Evolutionary conservation across 2,113 vertebrate species (phyloP), one percentile per base, ranked within the genome.

Genomic region (Corvus hawaiiensis): DNA sequence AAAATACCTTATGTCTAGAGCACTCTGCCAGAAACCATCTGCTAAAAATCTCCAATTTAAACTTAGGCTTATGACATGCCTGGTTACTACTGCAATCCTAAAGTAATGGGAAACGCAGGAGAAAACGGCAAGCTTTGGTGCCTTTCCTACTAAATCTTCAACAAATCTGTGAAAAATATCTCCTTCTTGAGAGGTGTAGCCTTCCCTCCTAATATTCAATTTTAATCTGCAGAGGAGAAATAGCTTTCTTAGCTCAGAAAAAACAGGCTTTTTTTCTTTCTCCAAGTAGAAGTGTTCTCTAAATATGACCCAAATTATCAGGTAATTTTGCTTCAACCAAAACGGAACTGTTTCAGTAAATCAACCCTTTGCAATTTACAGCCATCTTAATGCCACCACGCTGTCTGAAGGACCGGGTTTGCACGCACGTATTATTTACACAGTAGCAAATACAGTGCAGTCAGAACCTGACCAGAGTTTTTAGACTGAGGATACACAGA

Each of bases 21-120:
- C 41, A 41, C 64, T 89, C 44, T 72, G 80, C 64, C 90, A 90
- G 89, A 93, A 94, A 86, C 81, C 68, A 94, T 84, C 93, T 96
- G 86, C 81, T 93, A 88, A 81, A 95, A 86, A 55, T 67, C 63
- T 58, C 23, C 4, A 3, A 16, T 77, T 94, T 89, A 79, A 91
- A 84, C 48, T 74, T 63, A 63, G 61, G 64, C 26, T 82, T 89
- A 8, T 28, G 56, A 88, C 51, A 81, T 51, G 56, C 68, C 76
- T 78, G 73, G 86, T 93, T 94, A 85, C 84, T 91, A 84, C 67
- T 79, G 71, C 41, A 89, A 72, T 58, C 55, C 43, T 44, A 41
- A 62, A 85, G 79, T 86, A 92, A 86, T 62, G 59, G 44, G 33
- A 59, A 94, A 96, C 1, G 0, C 83, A 86, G 83, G 51, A 92